phyloP scores from a whole-genome alignment of 2,113 vertebrate species.

The Tragelaphus imberbis region DNA sequence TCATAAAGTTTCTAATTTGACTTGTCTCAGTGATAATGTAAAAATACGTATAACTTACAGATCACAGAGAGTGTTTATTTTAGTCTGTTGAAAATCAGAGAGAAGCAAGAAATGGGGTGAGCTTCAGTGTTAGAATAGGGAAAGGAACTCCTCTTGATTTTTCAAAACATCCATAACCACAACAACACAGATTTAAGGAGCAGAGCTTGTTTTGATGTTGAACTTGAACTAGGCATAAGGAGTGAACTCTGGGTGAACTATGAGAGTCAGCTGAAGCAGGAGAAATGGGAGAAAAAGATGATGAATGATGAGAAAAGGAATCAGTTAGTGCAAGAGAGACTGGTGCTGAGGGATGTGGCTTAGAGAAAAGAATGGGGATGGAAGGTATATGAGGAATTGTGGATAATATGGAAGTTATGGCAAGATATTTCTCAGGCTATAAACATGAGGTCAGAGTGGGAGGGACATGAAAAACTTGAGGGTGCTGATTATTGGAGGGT shows the following conservation, averaged over 20 bases:
- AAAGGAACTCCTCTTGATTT: background rate
- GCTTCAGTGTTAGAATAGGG: background rate
- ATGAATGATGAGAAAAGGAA: background rate
- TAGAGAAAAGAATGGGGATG: background rate
- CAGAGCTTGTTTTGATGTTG: background rate
- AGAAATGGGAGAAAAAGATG: background rate
- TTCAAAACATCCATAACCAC: background rate
- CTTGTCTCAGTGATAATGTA: background rate
- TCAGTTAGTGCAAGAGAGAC: background rate
- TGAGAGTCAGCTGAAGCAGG: background rate
- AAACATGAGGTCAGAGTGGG: background rate
- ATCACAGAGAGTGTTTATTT: background rate
- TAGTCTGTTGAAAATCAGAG: background rate
- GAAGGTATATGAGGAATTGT: background rate
- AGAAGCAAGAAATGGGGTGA: background rate
- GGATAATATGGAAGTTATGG: background rate
- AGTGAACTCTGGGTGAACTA: background rate
- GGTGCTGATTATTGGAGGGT: background rate
- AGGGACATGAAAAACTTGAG: background rate
- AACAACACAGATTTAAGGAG: background rate
- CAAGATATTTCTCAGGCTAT: background rate
- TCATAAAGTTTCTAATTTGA: constrained; percentile 26
- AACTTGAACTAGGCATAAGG: background rate
- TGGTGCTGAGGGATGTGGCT: background rate
- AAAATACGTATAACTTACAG: background rate